Base-by-base conservation (phyloP, 2,113 vertebrate genomes). In the Micronisus gabar region DNA sequence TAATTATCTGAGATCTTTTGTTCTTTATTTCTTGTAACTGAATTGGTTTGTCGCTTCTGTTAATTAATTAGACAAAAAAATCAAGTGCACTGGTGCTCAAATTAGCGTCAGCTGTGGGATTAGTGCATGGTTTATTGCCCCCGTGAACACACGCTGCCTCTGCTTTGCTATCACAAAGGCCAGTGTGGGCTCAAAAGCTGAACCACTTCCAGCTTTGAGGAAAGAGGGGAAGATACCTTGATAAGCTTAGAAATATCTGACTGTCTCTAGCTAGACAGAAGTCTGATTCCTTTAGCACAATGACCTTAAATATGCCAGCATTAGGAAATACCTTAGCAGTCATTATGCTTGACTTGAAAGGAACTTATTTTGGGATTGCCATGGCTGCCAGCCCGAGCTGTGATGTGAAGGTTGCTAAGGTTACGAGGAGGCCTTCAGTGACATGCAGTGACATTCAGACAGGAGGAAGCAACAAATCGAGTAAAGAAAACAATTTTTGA, bases 51-150 rank as follows among this genome's bases (percentile, higher is more conserved):
- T 83, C 61, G 83, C 79, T 86, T 95, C 86, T 87, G 41, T 88
- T 97, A 88, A 95, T 92, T 96, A 96, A 93, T 88, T 96, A 82
- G 58, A 59, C 16, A 79, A 75, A 91, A 38, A n/a, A 41, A 45
- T 53, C 43, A 43, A 38, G 65, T 30, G 4, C 8, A 10, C 19
- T 58, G 5, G 53, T 90, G 74, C 72, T 94, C 71, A 59, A 70
- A 74, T 96, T 90, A 82, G 63, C 5, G 2, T 84, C 50, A 73
- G 19, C 6, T 72, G 36, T 78, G 89, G 34, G 65, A 75, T 88
- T 88, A 89, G 82, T 9, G 26, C n/a, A 13, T 74, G 36, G 40
- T 93, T 94, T 94, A 82, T 92, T 82, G 63, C 53, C 61, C 45
- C 58, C 47, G 2, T 7, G 18, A 84, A 34, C n/a, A 53, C 21